Evolutionary conservation across 2,888 invertebrate genomes (phyloP), one percentile per base, ranked within the genome.

Genomic region (Archips xylosteana): DNA sequence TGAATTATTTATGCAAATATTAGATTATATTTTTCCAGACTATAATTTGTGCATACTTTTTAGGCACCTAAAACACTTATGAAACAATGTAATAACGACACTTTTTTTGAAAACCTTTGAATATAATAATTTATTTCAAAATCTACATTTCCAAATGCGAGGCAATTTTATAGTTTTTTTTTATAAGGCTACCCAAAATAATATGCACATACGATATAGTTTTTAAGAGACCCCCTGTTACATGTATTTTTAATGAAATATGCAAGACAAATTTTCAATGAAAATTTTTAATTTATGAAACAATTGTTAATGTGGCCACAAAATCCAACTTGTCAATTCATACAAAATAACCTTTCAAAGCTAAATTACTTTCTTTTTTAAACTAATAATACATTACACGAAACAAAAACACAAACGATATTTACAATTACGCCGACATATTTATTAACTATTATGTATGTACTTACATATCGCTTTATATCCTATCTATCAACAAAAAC

Each of bases 131-230:
- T 64, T 74, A 89, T 88, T 89, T 92, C 92, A 93, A 92, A 94
- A 92, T 93, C 92, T 94, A 94, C 91, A 86, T 90, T 92, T 89
- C 94, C 94, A 94, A 94, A 94, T 94, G 94, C 94, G 94, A 94
- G 94, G 94, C 86, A 93, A 94, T 93, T 92, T 93, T 87, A 88
- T 87, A 92, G 92, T 92, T 87, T 86, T 85, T 86, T 85, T 86
- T 81, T 78, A 76, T 76, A 78, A 76, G 84, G 82, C 80, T 80
- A 83, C 86, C 83, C 87, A 84, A 89, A 89, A 76, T 51, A 88
- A 87, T 89, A 87, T 85, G 86, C 89, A 86, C 86, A 83, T 74
- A 79, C 78, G 80, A 79, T 79, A 81, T 79, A 78, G 76, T 80
- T 78, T 80, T 78, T 79, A 76, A 74, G 82, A 92, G 92, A 92